Evolutionary conservation across 1,140 invertebrate species (phyloP), one percentile per base, ranked within the genome.

Genomic region (Formica selysi): DNA sequence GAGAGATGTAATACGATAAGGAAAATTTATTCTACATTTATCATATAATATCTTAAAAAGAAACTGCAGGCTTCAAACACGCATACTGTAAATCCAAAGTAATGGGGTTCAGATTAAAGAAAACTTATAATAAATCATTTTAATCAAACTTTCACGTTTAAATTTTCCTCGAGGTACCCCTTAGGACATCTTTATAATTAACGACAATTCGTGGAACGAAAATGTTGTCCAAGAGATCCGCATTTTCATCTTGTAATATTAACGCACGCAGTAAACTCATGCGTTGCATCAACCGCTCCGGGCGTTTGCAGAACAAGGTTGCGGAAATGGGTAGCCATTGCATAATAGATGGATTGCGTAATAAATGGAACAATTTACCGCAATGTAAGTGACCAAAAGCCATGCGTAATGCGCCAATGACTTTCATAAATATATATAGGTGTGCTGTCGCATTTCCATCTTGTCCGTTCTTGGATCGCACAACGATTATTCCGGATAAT

Each of bases 311-410:
- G 16, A 51, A 51, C 48, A n/a, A 41, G 70, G 36, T 73, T 48
- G 29, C 26, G 57, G 29, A 83, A 83, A 74, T 83, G 79, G 57
- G 29, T 29, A 83, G 57, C 13, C 68, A 38, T 65, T 80, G 65
- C 44, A 57, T 11, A 22, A 22, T 22, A 22, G 22, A 22, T 22
- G 22, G 22, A 22, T 22, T 29, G 26, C 26, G 51, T 83, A 83
- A 83, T 61, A 83, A 81, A 83, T 83, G 79, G 38, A 44, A 73
- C 67, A 41, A 62, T 62, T 83, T 83, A 83, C 79, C 68, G 38
- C 54, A 68, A 62, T 26, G 79, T 83, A 74, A 83, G 68, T 83
- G 54, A 70, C 54, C 54, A 11, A 48, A 73, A 59, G 79, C 68
- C 32, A 26, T 19, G 32, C 67, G 54, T 48, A 51, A 59, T 32